A percentile compares a stretch with the other conserved stretches of the same genome.
These are phyloP conservation scores for Apogon talboti DNA, from an alignment of 2,797 vertebrate species.

Conservation along the genomic window DNA sequence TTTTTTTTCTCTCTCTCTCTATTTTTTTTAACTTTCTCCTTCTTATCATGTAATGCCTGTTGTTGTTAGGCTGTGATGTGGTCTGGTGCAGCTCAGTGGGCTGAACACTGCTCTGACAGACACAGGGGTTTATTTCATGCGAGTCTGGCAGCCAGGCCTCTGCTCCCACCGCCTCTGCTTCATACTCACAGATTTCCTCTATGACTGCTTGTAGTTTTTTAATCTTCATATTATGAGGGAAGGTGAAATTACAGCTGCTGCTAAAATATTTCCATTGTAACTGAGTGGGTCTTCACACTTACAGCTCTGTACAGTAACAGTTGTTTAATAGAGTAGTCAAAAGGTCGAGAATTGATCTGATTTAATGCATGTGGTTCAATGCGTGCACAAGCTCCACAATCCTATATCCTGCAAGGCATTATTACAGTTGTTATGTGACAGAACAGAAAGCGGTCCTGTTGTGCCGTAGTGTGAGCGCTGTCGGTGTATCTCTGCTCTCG, in stretches of 20 bases:
- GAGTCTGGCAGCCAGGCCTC: not conserved
- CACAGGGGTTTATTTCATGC: slow-evolving; percentile 1
- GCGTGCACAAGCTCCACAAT: not conserved
- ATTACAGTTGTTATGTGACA: slow-evolving; percentile 26
- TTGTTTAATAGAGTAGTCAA: not conserved
- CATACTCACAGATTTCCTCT: too few species aligned
- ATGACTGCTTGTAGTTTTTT: too few species aligned
- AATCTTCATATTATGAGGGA: too few species aligned
- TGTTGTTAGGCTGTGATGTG: slow-evolving; percentile 8
- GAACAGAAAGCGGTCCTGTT: slow-evolving; percentile 27
- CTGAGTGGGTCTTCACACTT: too few species aligned
- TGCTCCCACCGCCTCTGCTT: too few species aligned
- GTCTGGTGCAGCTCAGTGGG: slow-evolving; percentile 14
- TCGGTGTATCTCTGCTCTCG: slow-evolving; percentile 29
- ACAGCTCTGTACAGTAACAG: not conserved
- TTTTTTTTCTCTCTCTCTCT: too few species aligned
- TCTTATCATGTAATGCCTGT: not conserved
- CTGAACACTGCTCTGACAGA: slow-evolving; percentile 7
- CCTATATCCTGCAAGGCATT: not conserved
- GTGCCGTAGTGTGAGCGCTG: slow-evolving; percentile 16
- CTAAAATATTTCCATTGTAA: too few species aligned
- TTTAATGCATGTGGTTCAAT: not conserved
- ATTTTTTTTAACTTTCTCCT: not conserved
- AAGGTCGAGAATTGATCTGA: not conserved
- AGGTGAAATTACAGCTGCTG: not conserved